Evolutionary conservation across 2,888 invertebrate genomes (phyloP).

Genomic region (Lottia scabra): DNA sequence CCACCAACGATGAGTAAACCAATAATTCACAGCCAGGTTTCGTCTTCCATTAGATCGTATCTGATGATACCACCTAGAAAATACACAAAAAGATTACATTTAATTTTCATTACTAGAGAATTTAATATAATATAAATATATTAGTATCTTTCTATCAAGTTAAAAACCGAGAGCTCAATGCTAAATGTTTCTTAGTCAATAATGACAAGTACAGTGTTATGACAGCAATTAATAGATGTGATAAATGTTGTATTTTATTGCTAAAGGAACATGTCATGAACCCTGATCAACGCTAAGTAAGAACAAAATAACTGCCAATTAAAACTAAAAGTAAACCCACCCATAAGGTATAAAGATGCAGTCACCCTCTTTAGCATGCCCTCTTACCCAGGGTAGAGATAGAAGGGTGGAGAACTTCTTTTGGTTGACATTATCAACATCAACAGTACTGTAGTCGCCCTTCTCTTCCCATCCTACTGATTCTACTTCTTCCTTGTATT

Average conservation of each 20-base stretch:
- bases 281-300: too few species aligned
- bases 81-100: background rate
- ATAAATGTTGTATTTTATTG: too few species aligned
- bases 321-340: constrained; percentile 33
- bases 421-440: constrained; percentile 58
- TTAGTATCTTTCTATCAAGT: too few species aligned
- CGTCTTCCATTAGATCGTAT: constrained; percentile 45
- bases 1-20: constrained; percentile 51
- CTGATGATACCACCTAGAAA: constrained; percentile 52
- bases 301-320: too few species aligned
- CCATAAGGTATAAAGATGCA: constrained; percentile 60
- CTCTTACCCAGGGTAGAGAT: constrained; percentile 50
- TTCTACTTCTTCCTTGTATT: constrained; percentile 40
- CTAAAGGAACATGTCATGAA: too few species aligned
- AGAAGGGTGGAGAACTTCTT: constrained; percentile 45
- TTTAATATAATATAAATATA: too few species aligned
- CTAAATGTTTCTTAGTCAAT: too few species aligned
- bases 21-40: constrained; percentile 55
- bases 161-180: background rate
- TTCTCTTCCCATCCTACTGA: constrained; percentile 41
- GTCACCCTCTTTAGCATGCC: constrained; percentile 56
- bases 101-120: too few species aligned
- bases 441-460: constrained; percentile 52
- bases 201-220: too few species aligned
- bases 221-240: too few species aligned